Evolutionary conservation across 1,140 invertebrate genomes (phyloP).

Genomic region (Dendroctonus valens): DNA sequence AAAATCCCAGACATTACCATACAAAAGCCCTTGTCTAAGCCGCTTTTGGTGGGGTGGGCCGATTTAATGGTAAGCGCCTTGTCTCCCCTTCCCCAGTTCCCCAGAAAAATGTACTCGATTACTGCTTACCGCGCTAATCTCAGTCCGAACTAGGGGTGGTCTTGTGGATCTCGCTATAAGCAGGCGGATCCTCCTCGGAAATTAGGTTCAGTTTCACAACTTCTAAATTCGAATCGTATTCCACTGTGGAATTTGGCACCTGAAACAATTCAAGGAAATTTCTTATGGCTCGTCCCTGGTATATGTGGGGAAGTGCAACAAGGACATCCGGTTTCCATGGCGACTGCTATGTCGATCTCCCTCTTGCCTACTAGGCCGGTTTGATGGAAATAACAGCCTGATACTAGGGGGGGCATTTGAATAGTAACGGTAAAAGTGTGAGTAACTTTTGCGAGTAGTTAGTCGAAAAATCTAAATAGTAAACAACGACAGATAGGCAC

Average conservation of each 20-base stretch:
- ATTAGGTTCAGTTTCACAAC: conserved; percentile 48
- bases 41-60: neutral
- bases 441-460: too few species aligned
- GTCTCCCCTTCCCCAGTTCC: neutral
- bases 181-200: conserved; percentile 45
- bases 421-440: too few species aligned
- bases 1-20: neutral
- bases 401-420: too few species aligned
- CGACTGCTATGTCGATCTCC: too few species aligned
- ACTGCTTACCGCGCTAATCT: neutral
- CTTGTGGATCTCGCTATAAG: conserved; percentile 27
- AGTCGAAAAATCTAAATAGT: too few species aligned
- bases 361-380: too few species aligned
- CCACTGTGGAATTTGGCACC: conserved; percentile 42
- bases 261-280: conserved; percentile 6
- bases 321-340: too few species aligned
- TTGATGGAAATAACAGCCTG: too few species aligned
- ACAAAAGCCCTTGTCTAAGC: neutral
- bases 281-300: neutral
- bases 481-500: too few species aligned
- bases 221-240: conserved; percentile 46
- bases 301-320: neutral
- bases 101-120: neutral
- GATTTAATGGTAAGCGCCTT: neutral
- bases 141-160: conserved; percentile 18